These are phyloP conservation scores for Eupithecia exiguata DNA, from an alignment of 2,888 invertebrate species.

Conservation along the genomic window DNA sequence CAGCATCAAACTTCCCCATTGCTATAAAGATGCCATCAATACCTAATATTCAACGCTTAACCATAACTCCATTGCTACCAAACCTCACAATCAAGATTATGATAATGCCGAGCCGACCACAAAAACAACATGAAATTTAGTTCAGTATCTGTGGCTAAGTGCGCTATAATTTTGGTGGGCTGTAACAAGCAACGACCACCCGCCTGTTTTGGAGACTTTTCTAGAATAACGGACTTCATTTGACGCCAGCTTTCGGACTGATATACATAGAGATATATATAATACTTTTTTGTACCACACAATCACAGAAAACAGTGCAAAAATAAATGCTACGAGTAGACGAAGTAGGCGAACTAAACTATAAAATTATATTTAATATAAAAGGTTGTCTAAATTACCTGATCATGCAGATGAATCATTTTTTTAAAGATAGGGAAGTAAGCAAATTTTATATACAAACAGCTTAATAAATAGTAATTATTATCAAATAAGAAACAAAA, in stretches of 20 bases:
- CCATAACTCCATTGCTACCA: constrained; percentile 13
- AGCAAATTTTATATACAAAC: no score
- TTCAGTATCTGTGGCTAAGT: constrained; percentile 41
- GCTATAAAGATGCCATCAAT: neutral
- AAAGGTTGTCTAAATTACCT: no score
- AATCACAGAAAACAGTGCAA: no score
- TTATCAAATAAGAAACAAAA: no score
- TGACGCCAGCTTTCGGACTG: neutral
- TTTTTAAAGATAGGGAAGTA: no score
- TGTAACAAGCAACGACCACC: constrained; percentile 38
- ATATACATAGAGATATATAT: no score
- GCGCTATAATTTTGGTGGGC: constrained; percentile 38
- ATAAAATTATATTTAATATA: no score
- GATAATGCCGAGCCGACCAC: constrained; percentile 23
- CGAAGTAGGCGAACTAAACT: no score
- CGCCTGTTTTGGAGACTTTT: constrained; percentile 13
- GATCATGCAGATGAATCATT: no score
- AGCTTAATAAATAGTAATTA: no score
- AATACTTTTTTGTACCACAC: no score
- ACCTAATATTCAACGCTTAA: neutral
- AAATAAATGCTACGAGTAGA: no score
- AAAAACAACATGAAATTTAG: constrained; percentile 42
- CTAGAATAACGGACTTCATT: neutral
- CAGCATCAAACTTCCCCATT: neutral
- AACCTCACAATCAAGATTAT: constrained; percentile 27